Evolutionary conservation across 2,888 invertebrate genomes (phyloP), one percentile per base, ranked within the genome.

Genomic region (Craniophora ligustri): DNA sequence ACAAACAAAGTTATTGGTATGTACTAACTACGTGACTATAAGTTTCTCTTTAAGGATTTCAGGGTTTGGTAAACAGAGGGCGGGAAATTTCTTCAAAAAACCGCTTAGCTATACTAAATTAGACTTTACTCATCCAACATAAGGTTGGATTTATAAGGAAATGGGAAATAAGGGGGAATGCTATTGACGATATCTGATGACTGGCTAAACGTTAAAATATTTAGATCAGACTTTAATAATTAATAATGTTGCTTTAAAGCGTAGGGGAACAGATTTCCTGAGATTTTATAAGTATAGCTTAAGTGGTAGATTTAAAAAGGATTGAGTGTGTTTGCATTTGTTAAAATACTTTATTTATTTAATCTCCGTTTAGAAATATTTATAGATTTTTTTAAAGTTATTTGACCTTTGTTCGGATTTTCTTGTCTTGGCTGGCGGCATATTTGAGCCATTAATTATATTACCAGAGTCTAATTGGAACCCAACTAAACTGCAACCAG

Each of bases 121-220:
- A 16, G 46, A 63, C 66, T 59, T 39, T 66, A 47, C 38, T 0
- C 0, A 5, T 1, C 35, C 5, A 15, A 0, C 2, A 5, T 51
- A 75, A 46, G 58, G 53, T 46, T 21, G 31, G 2, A n/a, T 59
- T 63, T 61, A 16, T 19, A 23, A 35, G 14, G 32, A 15, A 50
- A 59, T 69, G 50, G 53, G 50, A 49, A 14, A 18, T 35, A 59
- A 75, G 74, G 77, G 76, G 76, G 70, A 69, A 64, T 68, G 66
- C 63, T 86, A 84, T 84, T 85, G 86, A 83, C 81, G 81, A 84
- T 76, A 84, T 85, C 81, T 86, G 88, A 88, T 87, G 87, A 87
- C 85, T 84, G 71, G 84, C 79, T 75, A 82, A 85, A 86, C 78
- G 75, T 74, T 72, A 66, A 74, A 79, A 75, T 76, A 72, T 75